A percentile compares a stretch with the other conserved stretches of the same genome.
phyloP scores from a whole-genome alignment of 2,888 invertebrate genomes.

The Tipula confusa region DNA sequence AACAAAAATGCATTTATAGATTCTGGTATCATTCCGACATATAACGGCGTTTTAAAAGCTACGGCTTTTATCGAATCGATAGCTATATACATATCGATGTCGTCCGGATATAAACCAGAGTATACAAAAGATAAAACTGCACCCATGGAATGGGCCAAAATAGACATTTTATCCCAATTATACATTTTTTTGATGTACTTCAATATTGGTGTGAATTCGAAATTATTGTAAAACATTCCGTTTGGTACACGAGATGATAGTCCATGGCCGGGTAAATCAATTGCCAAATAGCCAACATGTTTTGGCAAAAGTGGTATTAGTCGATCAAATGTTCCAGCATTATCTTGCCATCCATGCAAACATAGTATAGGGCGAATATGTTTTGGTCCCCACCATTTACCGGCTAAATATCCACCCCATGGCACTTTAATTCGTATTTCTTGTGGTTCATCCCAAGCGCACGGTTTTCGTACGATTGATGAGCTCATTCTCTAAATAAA shows the following conservation, averaged over 20 bases:
- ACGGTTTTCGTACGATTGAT: not conserved
- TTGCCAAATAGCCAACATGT: slow-evolving; percentile 54
- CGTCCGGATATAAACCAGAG: slow-evolving; percentile 58
- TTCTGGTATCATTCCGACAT: not conserved
- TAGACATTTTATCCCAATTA: slow-evolving; percentile 63
- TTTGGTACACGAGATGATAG: slow-evolving; percentile 62
- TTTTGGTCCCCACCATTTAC: slow-evolving; percentile 66
- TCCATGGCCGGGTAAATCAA: slow-evolving; percentile 70
- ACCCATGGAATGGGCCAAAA: slow-evolving; percentile 67
- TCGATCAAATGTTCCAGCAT: slow-evolving; percentile 67
- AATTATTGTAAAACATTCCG: slow-evolving; percentile 55
- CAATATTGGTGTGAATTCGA: slow-evolving; percentile 51
- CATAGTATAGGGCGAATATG: slow-evolving; percentile 62
- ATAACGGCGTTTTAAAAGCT: not conserved
- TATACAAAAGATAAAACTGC: slow-evolving; percentile 59
- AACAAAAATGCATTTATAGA: not conserved
- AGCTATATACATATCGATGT: slow-evolving; percentile 46
- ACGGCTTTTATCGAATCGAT: slow-evolving; percentile 45
- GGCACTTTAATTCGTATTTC: slow-evolving; percentile 66
- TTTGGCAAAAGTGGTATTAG: slow-evolving; percentile 58
- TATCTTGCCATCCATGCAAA: slow-evolving; percentile 77
- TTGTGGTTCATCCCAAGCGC: slow-evolving; percentile 29
- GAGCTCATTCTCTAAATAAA: not conserved
- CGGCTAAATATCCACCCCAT: slow-evolving; percentile 65
- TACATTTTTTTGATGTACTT: slow-evolving; percentile 58